These are phyloP conservation scores for Amphiura filiformis DNA, from an alignment of 35 echinoderm and acorn worm genomes.

Conservation along the genomic window DNA sequence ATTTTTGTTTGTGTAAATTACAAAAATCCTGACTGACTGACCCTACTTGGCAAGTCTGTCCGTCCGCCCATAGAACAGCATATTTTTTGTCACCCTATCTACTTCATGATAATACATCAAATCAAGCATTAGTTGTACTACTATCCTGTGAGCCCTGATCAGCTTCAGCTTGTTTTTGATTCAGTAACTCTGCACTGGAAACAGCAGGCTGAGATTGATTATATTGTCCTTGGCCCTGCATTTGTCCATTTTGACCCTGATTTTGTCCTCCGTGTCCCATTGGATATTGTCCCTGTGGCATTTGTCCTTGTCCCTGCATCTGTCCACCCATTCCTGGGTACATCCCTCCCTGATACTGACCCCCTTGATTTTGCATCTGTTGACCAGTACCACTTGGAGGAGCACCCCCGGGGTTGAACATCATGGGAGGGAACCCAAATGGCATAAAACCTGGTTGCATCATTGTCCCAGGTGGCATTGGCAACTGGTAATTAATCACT, in stretches of 20 bases:
- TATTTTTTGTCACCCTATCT: too few relatives aligned
- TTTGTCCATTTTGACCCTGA: neutral
- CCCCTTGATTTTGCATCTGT: neutral
- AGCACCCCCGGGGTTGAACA: neutral
- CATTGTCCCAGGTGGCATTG: neutral
- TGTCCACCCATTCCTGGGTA: neutral
- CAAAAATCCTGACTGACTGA: too few relatives aligned
- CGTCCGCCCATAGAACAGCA: too few relatives aligned
- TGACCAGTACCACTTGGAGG: neutral
- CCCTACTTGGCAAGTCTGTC: too few relatives aligned
- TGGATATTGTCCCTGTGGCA: too few relatives aligned
- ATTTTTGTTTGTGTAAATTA: too few relatives aligned
- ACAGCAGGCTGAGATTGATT: neutral
- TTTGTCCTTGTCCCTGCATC: neutral
- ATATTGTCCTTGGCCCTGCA: too few relatives aligned
- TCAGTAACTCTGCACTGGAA: neutral
- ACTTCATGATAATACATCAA: too few relatives aligned
- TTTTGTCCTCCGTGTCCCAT: neutral
- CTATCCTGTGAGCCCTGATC: neutral
- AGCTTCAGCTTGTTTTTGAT: neutral
- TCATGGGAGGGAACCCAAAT: neutral
- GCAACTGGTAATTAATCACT: neutral
- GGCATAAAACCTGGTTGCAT: constrained; percentile 1
- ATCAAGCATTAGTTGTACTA: neutral
- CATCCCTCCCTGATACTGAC: neutral